phyloP scores from a whole-genome alignment of 2,113 vertebrate species.

The Mixornis gularis region DNA sequence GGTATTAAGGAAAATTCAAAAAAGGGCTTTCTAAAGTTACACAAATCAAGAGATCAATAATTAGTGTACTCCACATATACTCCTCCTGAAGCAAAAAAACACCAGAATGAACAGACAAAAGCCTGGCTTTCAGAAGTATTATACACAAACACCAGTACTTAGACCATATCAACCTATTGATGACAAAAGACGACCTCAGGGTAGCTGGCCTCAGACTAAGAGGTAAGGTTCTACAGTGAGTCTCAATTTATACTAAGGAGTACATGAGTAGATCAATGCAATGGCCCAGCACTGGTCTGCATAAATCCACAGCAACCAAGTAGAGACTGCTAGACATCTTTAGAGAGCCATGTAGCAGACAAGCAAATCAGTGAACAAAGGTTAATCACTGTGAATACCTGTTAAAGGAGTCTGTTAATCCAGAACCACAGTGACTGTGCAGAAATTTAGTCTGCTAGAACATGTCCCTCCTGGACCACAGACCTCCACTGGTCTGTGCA shows the following conservation, averaged over 20 bases:
- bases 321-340: background rate
- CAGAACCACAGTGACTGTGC: background rate
- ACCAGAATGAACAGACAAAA: background rate
- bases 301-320: background rate
- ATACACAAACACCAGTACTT: background rate
- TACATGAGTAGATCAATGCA: background rate
- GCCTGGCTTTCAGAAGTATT: background rate
- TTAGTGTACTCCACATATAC: background rate
- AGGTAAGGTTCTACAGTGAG: background rate
- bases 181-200: background rate
- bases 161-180: background rate
- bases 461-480: background rate
- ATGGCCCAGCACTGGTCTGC: background rate
- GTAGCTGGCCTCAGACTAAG: background rate
- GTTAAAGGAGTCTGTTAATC: background rate
- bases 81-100: background rate
- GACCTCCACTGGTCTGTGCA: background rate
- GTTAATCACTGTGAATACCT: background rate
- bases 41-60: background rate
- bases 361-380: background rate
- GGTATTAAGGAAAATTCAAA: background rate
- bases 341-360: background rate
- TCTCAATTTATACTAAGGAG: background rate
- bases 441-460: background rate
- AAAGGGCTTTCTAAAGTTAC: background rate